Percentiles rank a stretch among this genome's conserved stretches.
Conservation (phyloP, 2,888 invertebrate species). For the Dromius quadrimaculatus region DNA sequence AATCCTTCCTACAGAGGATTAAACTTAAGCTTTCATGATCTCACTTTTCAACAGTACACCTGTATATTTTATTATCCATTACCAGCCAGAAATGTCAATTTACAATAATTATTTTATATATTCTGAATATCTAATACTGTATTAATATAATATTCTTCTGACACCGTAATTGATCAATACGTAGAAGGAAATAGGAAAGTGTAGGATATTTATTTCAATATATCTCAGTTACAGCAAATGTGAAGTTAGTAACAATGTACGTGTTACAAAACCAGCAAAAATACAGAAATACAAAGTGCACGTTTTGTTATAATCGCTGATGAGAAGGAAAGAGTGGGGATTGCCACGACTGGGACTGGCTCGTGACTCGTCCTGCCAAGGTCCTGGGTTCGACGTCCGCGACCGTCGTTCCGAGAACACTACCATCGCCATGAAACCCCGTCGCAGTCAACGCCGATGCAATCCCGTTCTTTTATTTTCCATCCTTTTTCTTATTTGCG, state of each 20-base stretch:
- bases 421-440: not conserved
- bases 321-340: not conserved
- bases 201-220: too few species aligned
- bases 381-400: slow-evolving; percentile 50
- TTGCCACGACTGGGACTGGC: not conserved
- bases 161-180: not conserved
- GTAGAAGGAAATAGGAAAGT: too few species aligned
- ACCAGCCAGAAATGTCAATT: slow-evolving; percentile 9
- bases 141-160: not conserved
- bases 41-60: slow-evolving; percentile 30
- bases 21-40: slow-evolving; percentile 22
- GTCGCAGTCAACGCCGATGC: slow-evolving; percentile 1
- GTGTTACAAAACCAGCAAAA: not conserved
- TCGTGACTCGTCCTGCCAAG: slow-evolving; percentile 49
- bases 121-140: not conserved
- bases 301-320: not conserved
- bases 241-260: not conserved
- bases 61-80: slow-evolving; percentile 13
- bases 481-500: slow-evolving; percentile 30
- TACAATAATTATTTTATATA: not conserved
- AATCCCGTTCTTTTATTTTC: slow-evolving; percentile 23
- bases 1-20: slow-evolving; percentile 32
- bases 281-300: not conserved
- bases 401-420: slow-evolving; percentile 40
- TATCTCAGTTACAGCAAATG: not conserved